phyloP scores from a whole-genome alignment of 2,888 invertebrate species.

The Nemotelus pantherinus region DNA sequence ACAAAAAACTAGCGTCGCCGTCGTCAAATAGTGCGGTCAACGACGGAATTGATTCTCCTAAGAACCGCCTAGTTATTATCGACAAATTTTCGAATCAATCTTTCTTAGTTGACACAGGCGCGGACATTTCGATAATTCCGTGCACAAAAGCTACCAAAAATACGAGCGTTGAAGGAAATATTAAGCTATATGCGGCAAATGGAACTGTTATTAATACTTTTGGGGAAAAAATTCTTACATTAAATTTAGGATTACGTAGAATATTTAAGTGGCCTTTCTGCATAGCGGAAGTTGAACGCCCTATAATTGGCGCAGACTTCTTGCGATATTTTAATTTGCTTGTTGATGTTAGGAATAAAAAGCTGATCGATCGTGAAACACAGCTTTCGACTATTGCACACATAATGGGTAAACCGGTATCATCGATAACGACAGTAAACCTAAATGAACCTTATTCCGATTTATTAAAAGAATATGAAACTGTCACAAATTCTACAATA shows the following conservation, averaged over 20 bases:
- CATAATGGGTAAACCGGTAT: background rate
- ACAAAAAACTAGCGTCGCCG: background rate
- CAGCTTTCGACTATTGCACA: background rate
- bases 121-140: conserved; percentile 21
- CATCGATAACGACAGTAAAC: background rate
- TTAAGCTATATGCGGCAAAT: conserved; percentile 28
- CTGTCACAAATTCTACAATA: background rate
- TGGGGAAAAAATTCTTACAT: background rate
- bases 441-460: background rate
- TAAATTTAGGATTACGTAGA: conserved; percentile 46
- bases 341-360: background rate
- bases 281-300: background rate
- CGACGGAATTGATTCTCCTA: background rate
- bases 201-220: conserved; percentile 12
- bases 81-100: background rate
- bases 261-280: conserved; percentile 54
- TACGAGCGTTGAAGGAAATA: background rate
- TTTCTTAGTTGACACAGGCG: conserved; percentile 16
- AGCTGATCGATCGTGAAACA: background rate
- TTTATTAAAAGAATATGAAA: background rate
- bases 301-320: conserved; percentile 24
- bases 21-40: background rate
- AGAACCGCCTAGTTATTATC: conserved; percentile 8
- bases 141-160: background rate
- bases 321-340: background rate